Conservation (phyloP, 2,113 vertebrate species). For the Phalacrocorax brasilianus region DNA sequence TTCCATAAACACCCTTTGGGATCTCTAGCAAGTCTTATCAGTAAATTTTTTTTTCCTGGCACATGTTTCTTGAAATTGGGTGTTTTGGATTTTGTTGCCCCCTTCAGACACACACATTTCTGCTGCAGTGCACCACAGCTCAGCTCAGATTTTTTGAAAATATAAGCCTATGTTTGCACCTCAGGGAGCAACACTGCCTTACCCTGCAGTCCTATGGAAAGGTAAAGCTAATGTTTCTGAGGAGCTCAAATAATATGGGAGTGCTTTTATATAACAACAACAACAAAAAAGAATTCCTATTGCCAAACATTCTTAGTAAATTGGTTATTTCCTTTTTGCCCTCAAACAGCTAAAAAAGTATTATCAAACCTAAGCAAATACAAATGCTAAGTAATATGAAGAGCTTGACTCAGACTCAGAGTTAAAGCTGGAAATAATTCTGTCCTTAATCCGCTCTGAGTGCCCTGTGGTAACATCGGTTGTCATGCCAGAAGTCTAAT, state of each 20-base stretch:
- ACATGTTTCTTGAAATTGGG: background rate
- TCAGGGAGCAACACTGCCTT: background rate
- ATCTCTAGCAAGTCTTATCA: background rate
- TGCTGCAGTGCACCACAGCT: background rate
- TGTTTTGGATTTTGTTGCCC: background rate
- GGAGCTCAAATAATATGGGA: background rate
- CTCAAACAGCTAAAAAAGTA: background rate
- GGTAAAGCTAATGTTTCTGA: background rate
- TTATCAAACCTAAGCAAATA: slow-evolving; percentile 7
- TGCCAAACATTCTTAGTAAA: background rate
- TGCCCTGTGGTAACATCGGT: background rate
- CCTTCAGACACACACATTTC: background rate
- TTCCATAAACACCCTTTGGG: background rate
- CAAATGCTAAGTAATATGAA: background rate
- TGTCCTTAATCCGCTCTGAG: slow-evolving; percentile 14
- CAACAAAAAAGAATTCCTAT: background rate
- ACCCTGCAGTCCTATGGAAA: background rate
- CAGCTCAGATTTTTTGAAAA: background rate
- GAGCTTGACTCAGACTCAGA: background rate
- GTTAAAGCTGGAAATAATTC: slow-evolving; percentile 31
- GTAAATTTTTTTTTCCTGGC: background rate
- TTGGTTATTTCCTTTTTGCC: background rate
- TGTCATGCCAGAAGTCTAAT: background rate
- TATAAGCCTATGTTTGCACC: background rate
- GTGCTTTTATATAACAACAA: background rate